phyloP scores from a whole-genome alignment of 1,140 invertebrate genomes.

The Camponotus vicinus region DNA sequence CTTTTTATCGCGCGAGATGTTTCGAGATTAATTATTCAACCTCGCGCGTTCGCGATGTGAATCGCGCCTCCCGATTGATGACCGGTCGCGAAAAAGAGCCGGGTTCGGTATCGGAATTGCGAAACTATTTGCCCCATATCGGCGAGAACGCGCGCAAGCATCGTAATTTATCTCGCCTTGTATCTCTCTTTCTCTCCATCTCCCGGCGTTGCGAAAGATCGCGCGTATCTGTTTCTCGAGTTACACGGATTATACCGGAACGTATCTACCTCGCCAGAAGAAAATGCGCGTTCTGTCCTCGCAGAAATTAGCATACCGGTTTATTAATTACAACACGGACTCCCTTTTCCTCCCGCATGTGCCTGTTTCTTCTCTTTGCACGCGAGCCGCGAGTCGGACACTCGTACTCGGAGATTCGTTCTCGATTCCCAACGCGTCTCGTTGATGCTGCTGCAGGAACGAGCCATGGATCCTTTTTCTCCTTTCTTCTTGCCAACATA shows the following conservation, averaged over 20 bases:
- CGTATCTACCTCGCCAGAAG: constrained; percentile 57
- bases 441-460: constrained; percentile 12
- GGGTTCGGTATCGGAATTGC: constrained; percentile 52
- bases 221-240: constrained; percentile 23
- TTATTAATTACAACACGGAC: constrained; percentile 78
- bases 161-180: constrained; percentile 65
- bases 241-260: constrained; percentile 31
- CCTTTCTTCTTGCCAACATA: constrained; percentile 63
- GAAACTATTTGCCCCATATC: constrained; percentile 61
- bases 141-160: constrained; percentile 11
- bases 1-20: constrained; percentile 58
- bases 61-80: constrained; percentile 41
- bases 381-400: constrained; percentile 30
- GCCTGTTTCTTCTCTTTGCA: constrained; percentile 36
- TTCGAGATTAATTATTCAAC: constrained; percentile 52
- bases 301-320: constrained; percentile 79
- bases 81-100: constrained; percentile 37
- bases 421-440: constrained; percentile 64
- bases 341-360: constrained; percentile 14
- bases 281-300: constrained; percentile 74
- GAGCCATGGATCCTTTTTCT: constrained; percentile 28
- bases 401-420: constrained; percentile 64
- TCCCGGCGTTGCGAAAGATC: constrained; percentile 14
- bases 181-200: constrained; percentile 47
- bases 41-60: constrained; percentile 32